Conservation (phyloP, 2,797 vertebrate species). For the Aulostomus chinensis region DNA sequence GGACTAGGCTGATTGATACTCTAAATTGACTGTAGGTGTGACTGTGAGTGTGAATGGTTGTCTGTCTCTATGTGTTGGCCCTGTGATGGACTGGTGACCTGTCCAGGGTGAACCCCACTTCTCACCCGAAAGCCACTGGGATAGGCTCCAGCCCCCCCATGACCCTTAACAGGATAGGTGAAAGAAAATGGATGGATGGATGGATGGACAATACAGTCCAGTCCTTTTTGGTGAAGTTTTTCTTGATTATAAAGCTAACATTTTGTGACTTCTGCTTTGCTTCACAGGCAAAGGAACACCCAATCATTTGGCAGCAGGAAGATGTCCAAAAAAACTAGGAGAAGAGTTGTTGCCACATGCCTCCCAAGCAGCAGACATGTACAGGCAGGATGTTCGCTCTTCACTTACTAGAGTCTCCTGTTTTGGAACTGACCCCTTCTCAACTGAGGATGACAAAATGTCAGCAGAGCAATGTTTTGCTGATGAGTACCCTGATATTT, state of each 20-base stretch:
- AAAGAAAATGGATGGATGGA: no score
- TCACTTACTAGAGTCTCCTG: slow-evolving; percentile 1
- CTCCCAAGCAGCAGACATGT: not conserved
- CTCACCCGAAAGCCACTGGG: no score
- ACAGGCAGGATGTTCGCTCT: not conserved
- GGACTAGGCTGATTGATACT: no score
- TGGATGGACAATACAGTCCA: no score
- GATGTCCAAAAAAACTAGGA: not conserved
- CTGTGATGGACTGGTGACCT: no score
- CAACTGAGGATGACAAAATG: not conserved
- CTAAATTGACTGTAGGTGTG: no score
- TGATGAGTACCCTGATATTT: not conserved
- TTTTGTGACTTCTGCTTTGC: slow-evolving; percentile 1
- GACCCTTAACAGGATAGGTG: no score
- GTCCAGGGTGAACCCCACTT: no score
- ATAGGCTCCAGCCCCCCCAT: no score
- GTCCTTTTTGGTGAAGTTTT: no score
- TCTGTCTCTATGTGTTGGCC: no score
- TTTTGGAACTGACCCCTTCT: slow-evolving; percentile 1
- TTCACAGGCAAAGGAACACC: slow-evolving; percentile 3
- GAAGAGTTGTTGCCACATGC: slow-evolving; percentile 3
- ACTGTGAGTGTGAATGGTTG: no score
- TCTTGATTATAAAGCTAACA: not conserved
- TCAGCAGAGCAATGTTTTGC: slow-evolving; percentile 1
- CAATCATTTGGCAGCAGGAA: not conserved